These are phyloP conservation scores for Eucera pruinosa DNA, from an alignment of 2,888 invertebrate genomes.

Conservation along the genomic window DNA sequence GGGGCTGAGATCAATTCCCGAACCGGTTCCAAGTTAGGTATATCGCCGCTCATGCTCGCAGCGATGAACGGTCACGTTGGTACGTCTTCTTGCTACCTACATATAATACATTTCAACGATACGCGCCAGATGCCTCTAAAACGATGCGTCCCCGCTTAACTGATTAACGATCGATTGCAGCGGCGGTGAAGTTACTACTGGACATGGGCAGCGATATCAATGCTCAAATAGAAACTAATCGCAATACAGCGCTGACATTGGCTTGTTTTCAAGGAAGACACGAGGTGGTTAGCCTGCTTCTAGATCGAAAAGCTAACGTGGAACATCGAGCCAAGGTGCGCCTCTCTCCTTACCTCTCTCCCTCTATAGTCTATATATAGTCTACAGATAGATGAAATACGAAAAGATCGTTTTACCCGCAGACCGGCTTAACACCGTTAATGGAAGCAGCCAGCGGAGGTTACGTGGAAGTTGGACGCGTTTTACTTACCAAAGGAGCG, in stretches of 20 bases:
- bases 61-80: constrained; percentile 98
- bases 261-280: constrained; percentile 99
- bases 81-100: no score
- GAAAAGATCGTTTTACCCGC: no score
- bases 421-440: constrained; percentile 98
- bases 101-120: no score
- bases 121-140: no score
- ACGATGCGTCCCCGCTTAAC: no score
- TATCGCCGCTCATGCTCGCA: constrained; percentile 99
- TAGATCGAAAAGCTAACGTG: constrained; percentile 98
- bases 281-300: constrained; percentile 97
- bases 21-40: constrained; percentile 98
- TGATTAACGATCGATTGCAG: constrained; percentile 77
- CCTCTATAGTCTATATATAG: no score
- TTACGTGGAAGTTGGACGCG: constrained; percentile 98
- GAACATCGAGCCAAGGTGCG: constrained; percentile 97
- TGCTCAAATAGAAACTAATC: constrained; percentile 99
- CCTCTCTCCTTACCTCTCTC: no score
- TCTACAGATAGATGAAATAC: no score
- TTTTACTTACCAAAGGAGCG: constrained; percentile 97
- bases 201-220: constrained; percentile 99
- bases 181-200: constrained; percentile 96
- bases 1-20: constrained; percentile 99
- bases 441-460: constrained; percentile 99
- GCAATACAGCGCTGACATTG: constrained; percentile 98